Conservation (phyloP, 2,888 invertebrate species). For the Drosophila birchii region DNA sequence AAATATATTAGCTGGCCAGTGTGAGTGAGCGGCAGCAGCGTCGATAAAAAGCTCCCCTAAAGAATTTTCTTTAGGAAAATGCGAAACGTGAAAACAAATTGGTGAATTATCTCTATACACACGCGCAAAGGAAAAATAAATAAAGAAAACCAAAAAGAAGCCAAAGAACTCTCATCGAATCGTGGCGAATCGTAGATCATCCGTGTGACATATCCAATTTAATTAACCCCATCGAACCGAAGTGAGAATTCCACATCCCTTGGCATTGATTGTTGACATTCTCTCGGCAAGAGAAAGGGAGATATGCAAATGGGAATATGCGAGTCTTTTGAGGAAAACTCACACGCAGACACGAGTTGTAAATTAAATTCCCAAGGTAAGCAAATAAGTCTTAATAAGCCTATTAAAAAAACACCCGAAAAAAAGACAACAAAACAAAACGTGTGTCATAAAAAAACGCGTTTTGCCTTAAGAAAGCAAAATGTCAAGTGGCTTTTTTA, state of each 20-base stretch:
- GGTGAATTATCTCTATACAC: slow-evolving; percentile 52
- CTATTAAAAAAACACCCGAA: slow-evolving; percentile 50
- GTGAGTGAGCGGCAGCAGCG: slow-evolving; percentile 25
- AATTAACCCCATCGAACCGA: slow-evolving; percentile 32
- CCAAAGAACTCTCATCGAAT: slow-evolving; percentile 29
- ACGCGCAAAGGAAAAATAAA: background rate
- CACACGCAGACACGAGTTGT: slow-evolving; percentile 43
- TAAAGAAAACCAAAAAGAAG: slow-evolving; percentile 6
- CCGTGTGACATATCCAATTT: slow-evolving; percentile 7
- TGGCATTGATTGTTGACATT: slow-evolving; percentile 57
- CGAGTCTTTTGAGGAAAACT: slow-evolving; percentile 14
- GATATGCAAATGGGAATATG: slow-evolving; percentile 57
- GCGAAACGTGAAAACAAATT: slow-evolving; percentile 63
- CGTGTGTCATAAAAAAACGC: slow-evolving; percentile 34
- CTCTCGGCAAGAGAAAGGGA: slow-evolving; percentile 1
- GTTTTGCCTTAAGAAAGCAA: slow-evolving; percentile 45
- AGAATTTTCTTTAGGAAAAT: slow-evolving; percentile 19
- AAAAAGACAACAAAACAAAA: slow-evolving; percentile 18
- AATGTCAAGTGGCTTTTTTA: slow-evolving; percentile 66
- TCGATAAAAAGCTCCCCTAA: slow-evolving; percentile 39
- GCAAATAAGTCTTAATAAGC: slow-evolving; percentile 61
- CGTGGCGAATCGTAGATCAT: slow-evolving; percentile 26
- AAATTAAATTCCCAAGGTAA: slow-evolving; percentile 73
- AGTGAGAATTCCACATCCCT: slow-evolving; percentile 22
- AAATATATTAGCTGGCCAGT: slow-evolving; percentile 55